A percentile compares a stretch with the other conserved stretches of the same genome.
Evolutionary conservation across 2,113 vertebrate species (phyloP).

Genomic region (Pelecanoides urinatrix): DNA sequence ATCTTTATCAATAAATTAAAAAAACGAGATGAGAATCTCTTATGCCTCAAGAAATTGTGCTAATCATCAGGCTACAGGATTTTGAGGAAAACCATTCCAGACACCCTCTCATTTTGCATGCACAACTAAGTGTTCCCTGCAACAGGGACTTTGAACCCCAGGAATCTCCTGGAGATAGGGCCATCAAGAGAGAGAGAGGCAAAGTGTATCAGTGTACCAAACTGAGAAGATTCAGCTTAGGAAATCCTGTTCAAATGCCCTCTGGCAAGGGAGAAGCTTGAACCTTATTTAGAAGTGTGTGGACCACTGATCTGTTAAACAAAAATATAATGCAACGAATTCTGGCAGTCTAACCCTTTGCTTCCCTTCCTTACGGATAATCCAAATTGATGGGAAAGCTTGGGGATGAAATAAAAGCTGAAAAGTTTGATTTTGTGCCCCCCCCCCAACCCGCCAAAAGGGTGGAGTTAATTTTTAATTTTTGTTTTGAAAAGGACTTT

Average conservation of each 20-base stretch:
- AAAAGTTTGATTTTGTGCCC: neutral
- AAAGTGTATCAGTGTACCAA: neutral
- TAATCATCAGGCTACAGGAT: neutral
- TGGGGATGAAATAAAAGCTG: neutral
- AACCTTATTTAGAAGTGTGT: neutral
- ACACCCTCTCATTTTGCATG: neutral
- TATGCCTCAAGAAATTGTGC: neutral
- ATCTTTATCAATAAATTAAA: neutral
- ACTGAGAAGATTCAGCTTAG: neutral
- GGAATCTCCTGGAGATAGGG: accelerated
- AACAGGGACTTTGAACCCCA: neutral
- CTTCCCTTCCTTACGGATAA: neutral
- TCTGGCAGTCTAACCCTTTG: neutral
- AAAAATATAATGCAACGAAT: neutral
- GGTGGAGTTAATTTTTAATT: neutral
- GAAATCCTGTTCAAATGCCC: neutral
- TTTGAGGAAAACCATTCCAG: neutral
- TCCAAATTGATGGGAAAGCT: neutral
- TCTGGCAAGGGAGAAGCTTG: neutral
- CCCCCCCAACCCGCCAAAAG: accelerated
- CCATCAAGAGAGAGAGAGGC: neutral
- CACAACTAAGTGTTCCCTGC: neutral
- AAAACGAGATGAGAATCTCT: neutral
- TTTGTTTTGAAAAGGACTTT: neutral
- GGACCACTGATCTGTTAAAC: neutral